Percentiles rank a stretch among this genome's conserved stretches.
Conservation (phyloP, 2,797 vertebrate genomes). For the Phrynocephalus forsythii region DNA sequence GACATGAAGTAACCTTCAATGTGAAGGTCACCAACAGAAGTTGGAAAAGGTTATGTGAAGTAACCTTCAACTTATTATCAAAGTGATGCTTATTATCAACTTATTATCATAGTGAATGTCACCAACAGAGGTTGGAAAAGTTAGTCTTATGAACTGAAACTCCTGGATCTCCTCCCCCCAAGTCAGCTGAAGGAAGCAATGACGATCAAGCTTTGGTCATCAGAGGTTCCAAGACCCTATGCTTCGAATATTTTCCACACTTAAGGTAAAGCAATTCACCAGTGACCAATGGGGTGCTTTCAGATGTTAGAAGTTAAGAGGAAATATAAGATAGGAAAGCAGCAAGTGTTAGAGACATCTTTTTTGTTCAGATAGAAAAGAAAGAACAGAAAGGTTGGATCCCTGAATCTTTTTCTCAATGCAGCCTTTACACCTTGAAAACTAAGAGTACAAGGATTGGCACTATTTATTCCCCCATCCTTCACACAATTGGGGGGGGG, state of each 20-base stretch:
- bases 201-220: neutral
- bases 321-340: neutral
- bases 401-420: neutral
- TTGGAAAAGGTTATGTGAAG: no score
- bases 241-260: neutral
- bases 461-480: neutral
- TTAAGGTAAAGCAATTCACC: neutral
- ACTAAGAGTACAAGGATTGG: neutral
- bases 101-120: no score
- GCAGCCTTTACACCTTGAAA: neutral
- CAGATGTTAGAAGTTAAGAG: no score
- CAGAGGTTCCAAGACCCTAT: neutral
- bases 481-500: neutral
- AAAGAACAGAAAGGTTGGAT: neutral
- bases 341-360: neutral
- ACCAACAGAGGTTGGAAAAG: no score
- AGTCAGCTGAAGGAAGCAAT: no score
- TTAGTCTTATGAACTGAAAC: no score
- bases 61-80: no score
- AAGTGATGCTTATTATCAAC: no score
- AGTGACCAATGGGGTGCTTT: neutral
- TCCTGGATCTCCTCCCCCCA: no score
- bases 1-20: no score
- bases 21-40: no score
- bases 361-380: neutral